A percentile compares a stretch with the other conserved stretches of the same genome.
phyloP scores from a whole-genome alignment of 2,797 vertebrate species.

The Cirrhinus molitorella region DNA sequence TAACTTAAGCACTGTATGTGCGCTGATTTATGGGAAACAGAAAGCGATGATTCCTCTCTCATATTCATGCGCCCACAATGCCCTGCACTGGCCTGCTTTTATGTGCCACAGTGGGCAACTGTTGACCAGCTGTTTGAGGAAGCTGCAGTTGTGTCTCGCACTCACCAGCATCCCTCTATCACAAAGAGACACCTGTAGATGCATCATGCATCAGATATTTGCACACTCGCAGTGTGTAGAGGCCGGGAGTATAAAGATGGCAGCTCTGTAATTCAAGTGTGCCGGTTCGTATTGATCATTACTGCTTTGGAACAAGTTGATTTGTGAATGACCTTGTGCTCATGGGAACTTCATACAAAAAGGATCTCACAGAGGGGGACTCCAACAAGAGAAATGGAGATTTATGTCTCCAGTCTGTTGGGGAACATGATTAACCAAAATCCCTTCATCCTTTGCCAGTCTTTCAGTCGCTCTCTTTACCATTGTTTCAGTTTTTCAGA shows the following conservation, averaged over 20 bases:
- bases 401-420: slow-evolving; percentile 47
- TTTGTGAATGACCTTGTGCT: slow-evolving; percentile 31
- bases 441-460: slow-evolving; percentile 38
- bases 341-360: slow-evolving; percentile 29
- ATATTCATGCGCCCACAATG: slow-evolving; percentile 49
- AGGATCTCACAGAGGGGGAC: slow-evolving; percentile 35
- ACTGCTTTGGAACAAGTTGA: slow-evolving; percentile 28
- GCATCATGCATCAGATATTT: slow-evolving; percentile 51
- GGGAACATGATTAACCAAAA: slow-evolving; percentile 28
- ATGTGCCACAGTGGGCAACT: slow-evolving; percentile 77
- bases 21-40: slow-evolving; percentile 75
- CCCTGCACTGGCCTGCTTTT: slow-evolving; percentile 71
- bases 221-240: slow-evolving; percentile 40
- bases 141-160: slow-evolving; percentile 66
- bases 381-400: slow-evolving; percentile 34
- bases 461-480: neutral
- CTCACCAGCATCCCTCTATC: slow-evolving; percentile 29
- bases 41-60: slow-evolving; percentile 69
- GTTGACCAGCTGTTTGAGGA: slow-evolving; percentile 76
- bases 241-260: neutral
- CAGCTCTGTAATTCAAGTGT: slow-evolving; percentile 30
- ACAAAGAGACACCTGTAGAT: slow-evolving; percentile 54
- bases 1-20: slow-evolving; percentile 64
- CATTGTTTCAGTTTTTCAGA: neutral
- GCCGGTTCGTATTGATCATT: slow-evolving; percentile 25